Evolutionary conservation across 1,140 invertebrate species (phyloP).

Genomic region (Zaprionus kolodkinae): DNA sequence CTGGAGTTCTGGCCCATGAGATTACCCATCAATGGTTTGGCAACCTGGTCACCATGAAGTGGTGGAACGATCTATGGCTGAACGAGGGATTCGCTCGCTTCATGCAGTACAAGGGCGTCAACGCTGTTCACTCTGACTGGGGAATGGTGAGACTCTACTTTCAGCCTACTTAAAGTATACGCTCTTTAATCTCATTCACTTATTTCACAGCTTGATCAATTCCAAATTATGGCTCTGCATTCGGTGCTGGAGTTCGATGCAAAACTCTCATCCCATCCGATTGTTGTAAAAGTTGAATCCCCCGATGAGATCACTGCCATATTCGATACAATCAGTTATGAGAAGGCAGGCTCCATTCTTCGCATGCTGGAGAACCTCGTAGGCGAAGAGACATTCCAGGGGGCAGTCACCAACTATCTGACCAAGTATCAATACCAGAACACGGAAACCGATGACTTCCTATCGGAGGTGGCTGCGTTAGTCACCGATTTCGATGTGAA

Average conservation of each 20-base stretch:
- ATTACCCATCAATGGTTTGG: slow-evolving; percentile 97
- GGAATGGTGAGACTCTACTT: slow-evolving; percentile 88
- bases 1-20: slow-evolving; percentile 94
- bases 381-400: slow-evolving; percentile 90
- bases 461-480: slow-evolving; percentile 86
- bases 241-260: slow-evolving; percentile 91
- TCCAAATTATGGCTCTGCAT: slow-evolving; percentile 90
- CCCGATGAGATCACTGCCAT: slow-evolving; percentile 96
- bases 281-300: slow-evolving; percentile 91
- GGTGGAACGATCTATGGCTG: slow-evolving; percentile 97
- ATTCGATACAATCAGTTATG: slow-evolving; percentile 96
- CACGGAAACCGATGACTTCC: slow-evolving; percentile 92
- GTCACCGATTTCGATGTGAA: slow-evolving; percentile 85
- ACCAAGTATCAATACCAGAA: slow-evolving; percentile 89
- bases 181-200: slow-evolving; percentile 41
- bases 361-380: slow-evolving; percentile 95
- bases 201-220: slow-evolving; percentile 87
- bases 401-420: slow-evolving; percentile 90
- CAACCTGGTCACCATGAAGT: slow-evolving; percentile 94
- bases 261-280: slow-evolving; percentile 93
- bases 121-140: slow-evolving; percentile 91
- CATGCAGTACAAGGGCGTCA: slow-evolving; percentile 92
- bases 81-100: slow-evolving; percentile 96
- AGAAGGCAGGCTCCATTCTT: slow-evolving; percentile 95
- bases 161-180: background rate